A percentile compares a stretch with the other conserved stretches of the same genome.
These are phyloP conservation scores for Echeneis naucrates DNA, from an alignment of 2,797 vertebrate species.

Conservation along the genomic window DNA sequence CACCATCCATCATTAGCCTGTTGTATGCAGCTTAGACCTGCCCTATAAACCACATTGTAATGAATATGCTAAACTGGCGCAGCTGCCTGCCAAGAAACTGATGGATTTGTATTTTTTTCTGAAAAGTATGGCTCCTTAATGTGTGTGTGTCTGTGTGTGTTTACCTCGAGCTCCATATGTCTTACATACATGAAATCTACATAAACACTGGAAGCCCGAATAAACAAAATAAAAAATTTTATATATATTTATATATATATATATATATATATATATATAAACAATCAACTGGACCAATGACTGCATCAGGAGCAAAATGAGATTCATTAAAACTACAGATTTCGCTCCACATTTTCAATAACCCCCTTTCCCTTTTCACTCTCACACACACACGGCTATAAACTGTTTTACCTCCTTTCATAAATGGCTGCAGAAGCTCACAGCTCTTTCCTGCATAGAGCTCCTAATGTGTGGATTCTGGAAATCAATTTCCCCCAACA, in stretches of 20 bases:
- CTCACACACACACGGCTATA: slow-evolving; percentile 30
- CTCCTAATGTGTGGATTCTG: slow-evolving; percentile 62
- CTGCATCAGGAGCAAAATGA: slow-evolving; percentile 14
- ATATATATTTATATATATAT: too few species aligned
- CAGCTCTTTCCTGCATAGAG: slow-evolving; percentile 48
- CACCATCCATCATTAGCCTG: slow-evolving; percentile 60
- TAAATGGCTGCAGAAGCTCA: slow-evolving; percentile 56
- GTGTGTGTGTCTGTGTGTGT: neutral
- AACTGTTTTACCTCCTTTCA: slow-evolving; percentile 56
- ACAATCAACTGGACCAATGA: slow-evolving; percentile 16
- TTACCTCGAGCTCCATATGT: too few species aligned
- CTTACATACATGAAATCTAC: slow-evolving; percentile 12
- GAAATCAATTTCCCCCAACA: slow-evolving; percentile 75
- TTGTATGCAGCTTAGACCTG: slow-evolving; percentile 51
- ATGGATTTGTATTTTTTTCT: slow-evolving; percentile 61
- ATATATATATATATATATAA: too few species aligned
- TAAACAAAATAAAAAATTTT: slow-evolving; percentile 55
- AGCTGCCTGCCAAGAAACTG: slow-evolving; percentile 54
- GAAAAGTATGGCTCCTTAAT: slow-evolving; percentile 40
- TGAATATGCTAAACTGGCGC: slow-evolving; percentile 67
- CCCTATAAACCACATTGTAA: slow-evolving; percentile 58
- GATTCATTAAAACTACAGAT: slow-evolving; percentile 21
- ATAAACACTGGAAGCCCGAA: slow-evolving; percentile 23
- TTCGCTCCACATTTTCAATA: too few species aligned
- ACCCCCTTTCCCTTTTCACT: neutral